Conservation (phyloP, 2,113 vertebrate species). For the Chinchilla lanigera region DNA sequence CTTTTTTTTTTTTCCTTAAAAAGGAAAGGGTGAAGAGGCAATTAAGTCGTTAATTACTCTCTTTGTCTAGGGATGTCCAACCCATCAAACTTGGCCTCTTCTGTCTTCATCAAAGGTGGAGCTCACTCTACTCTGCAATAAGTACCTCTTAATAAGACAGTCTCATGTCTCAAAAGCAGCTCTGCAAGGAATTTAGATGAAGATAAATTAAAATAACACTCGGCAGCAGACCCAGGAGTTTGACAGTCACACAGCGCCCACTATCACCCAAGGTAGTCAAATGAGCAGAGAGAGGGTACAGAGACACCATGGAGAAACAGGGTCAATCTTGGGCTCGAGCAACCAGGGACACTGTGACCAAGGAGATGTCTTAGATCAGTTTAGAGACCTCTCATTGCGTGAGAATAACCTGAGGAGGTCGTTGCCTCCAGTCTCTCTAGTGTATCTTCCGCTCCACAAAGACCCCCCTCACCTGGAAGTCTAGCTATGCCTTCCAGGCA, state of each 20-base stretch:
- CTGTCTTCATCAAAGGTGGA: slow-evolving; percentile 79
- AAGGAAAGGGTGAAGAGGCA: slow-evolving; percentile 80
- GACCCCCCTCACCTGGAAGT: background rate
- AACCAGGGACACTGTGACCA: background rate
- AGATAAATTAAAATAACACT: slow-evolving; percentile 78
- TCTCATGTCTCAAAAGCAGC: slow-evolving; percentile 71
- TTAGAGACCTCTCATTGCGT: background rate
- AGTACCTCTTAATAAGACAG: slow-evolving; percentile 79
- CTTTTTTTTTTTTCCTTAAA: slow-evolving; percentile 57
- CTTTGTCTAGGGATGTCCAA: slow-evolving; percentile 79
- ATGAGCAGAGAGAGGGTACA: background rate
- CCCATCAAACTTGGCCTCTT: slow-evolving; percentile 75
- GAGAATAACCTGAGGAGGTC: background rate
- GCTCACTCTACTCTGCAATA: slow-evolving; percentile 65
- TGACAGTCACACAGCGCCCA: slow-evolving; percentile 69
- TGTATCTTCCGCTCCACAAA: background rate
- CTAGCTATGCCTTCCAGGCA: background rate
- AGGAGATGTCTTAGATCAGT: background rate
- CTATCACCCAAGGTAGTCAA: slow-evolving; percentile 58
- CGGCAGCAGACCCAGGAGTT: slow-evolving; percentile 59
- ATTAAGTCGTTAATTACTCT: slow-evolving; percentile 84
- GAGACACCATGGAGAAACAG: background rate
- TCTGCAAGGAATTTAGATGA: slow-evolving; percentile 74
- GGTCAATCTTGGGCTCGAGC: background rate
- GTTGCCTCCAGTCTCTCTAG: background rate